Evolutionary conservation across 1,140 invertebrate genomes (phyloP), one percentile per base, ranked within the genome.

Genomic region (Venturia canescens): DNA sequence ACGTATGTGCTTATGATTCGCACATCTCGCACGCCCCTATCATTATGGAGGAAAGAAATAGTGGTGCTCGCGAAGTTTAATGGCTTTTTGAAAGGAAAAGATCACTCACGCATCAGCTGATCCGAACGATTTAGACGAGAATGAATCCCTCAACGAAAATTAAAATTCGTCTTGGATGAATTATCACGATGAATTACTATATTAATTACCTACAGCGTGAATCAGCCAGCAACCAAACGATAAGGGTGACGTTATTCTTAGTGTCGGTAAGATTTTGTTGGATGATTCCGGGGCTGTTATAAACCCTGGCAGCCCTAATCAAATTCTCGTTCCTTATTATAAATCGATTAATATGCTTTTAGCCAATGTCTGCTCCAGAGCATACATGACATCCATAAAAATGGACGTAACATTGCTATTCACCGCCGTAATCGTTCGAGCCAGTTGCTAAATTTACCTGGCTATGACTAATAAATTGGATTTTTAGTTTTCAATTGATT

Each of bases 1-100:
- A 9, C 7, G 3, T 44, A 91, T 91, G 91, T 91, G 90, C n/a
- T n/a, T 91, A 57, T 77, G 38, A 77, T 82, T 89, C 87, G 76
- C 84, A 82, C 85, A 91, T 89, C 87, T 57, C 66, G 38, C 60
- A 90, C 88, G 89, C 90, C 90, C 88, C 82, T 81, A 72, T 84
- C 82, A 85, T 87, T 82, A 84, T 85, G 79, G 78, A 77, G 57
- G 13, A 31, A 66, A 66, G 31, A 77, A 77, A 77, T 34, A 29
- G 27, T 77, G 34, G 50, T 34, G 18, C 34, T 81, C 80, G 78
- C 80, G 78, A 79, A 80, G 80, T 89, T 87, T 89, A 89, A 89
- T 88, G 85, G 80, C 84, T 86, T 87, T 89, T 88, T 88, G 87
- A 89, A 89, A 84, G 84, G 53, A 83, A 77, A 60, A 74, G 86